Evolutionary conservation across 1,140 invertebrate species (phyloP), one percentile per base, ranked within the genome.

Genomic region (Tenebrio molitor): DNA sequence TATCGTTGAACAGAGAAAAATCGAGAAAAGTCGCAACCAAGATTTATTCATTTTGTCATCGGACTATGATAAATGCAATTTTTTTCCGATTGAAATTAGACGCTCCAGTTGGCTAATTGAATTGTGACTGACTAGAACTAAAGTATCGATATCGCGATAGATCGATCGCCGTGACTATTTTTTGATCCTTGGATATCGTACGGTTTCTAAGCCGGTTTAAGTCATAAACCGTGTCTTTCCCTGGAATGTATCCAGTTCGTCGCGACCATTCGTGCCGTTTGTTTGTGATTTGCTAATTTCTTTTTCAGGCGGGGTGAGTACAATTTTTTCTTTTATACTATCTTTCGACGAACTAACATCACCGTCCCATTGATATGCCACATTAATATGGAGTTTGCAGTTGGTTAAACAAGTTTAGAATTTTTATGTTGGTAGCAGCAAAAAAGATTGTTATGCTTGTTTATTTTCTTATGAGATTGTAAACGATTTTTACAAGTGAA

Each of bases 281-380:
- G 64, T 44, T 19, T 7, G 34, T 66, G 10, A n/a, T 66, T 65
- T 44, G 15, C 5, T 39, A 17, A 23, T 44, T 25, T 66, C 8
- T 25, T 10, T 66, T 39, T 66, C 42, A 44, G 42, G 7, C 5
- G 21, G 23, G 64, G 64, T 66, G 64, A 66, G 64, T 66, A 66
- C 15, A 12, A 42, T 19, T 10, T 66, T 29, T 68, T 44, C n/a
- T 29, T 33, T 8, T 53, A 46, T 44, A 7, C 53, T 21, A n/a
- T 33, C 29, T n/a, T 39, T 7, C 36, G 5, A 5, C 15, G 15
- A 58, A 58, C 21, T 58, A 58, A 58, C 39, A 65, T 62, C 72
- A 76, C 72, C 74, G 72, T 68, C 70, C 69, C 50, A 74, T 58
- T 75, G 74, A 77, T 77, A 75, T 77, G 74, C 76, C 76, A 77